Conservation (phyloP, 2,888 invertebrate species). For the Eretmocerus hayati region DNA sequence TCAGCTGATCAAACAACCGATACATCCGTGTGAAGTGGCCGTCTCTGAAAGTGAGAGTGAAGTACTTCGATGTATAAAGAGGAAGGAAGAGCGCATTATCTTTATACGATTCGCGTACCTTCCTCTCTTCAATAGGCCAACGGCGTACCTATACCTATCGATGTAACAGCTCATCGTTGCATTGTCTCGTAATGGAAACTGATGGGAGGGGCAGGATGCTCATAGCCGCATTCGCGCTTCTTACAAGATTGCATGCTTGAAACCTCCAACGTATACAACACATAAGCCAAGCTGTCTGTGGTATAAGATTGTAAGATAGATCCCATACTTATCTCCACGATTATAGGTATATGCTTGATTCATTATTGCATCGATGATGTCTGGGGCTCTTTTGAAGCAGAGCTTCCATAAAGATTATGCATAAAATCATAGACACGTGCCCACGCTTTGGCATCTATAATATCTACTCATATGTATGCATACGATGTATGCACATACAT, state of each 20-base stretch:
- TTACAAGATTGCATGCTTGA: slow-evolving; percentile 6
- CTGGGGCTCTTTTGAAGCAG: not conserved
- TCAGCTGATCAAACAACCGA: no score
- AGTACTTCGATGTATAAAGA: no score
- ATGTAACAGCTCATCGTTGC: slow-evolving; percentile 39
- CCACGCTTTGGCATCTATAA: no score
- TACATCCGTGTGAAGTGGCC: no score
- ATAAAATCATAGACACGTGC: no score
- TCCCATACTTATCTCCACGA: not conserved
- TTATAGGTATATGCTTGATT: not conserved
- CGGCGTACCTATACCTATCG: slow-evolving; percentile 30
- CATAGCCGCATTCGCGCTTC: slow-evolving; percentile 13
- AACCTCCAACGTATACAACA: not conserved
- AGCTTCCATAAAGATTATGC: no score
- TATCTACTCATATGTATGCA: no score
- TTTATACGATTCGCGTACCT: no score
- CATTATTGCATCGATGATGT: not conserved
- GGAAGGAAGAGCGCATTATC: not conserved
- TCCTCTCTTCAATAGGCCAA: slow-evolving; percentile 18
- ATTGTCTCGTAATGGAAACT: slow-evolving; percentile 43
- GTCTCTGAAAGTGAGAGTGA: no score
- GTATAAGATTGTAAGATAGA: no score
- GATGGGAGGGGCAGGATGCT: slow-evolving; percentile 45
- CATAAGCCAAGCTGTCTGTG: no score
- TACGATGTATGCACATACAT: no score